phyloP scores from a whole-genome alignment of 2,113 vertebrate genomes.

The Chelonoidis abingdonii region DNA sequence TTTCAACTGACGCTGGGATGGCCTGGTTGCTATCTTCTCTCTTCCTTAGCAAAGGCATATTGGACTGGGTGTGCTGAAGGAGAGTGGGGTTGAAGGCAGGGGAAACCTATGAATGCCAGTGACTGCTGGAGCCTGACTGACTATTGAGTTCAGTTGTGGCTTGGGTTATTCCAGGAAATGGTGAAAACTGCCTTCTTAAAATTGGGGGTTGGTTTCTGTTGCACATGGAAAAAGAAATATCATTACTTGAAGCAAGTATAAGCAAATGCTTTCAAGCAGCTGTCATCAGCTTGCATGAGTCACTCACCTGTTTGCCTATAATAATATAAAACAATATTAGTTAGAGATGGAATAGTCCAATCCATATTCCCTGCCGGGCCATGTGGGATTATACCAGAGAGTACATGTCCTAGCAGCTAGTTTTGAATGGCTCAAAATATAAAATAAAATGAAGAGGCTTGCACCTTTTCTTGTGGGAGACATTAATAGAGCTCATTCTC shows the following conservation, averaged over 20 bases:
- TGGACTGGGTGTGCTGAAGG: neutral
- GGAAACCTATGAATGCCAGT: neutral
- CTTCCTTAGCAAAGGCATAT: neutral
- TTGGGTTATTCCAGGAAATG: neutral
- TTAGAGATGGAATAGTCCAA: slow-evolving; percentile 33
- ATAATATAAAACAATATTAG: neutral
- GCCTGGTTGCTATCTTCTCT: neutral
- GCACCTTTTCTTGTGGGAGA: slow-evolving; percentile 70
- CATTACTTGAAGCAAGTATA: neutral
- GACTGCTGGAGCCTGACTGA: neutral
- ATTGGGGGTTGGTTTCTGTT: neutral
- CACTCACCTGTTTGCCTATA: accelerated
- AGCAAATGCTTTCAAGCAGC: neutral
- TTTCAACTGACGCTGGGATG: neutral
- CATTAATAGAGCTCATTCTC: slow-evolving; percentile 66
- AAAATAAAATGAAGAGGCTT: slow-evolving; percentile 16
- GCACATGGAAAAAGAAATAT: neutral
- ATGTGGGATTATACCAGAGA: slow-evolving; percentile 51
- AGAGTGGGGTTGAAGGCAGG: neutral
- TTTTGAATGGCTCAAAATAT: slow-evolving; percentile 65
- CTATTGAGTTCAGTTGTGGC: neutral
- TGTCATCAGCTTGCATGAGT: neutral
- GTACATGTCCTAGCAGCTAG: neutral
- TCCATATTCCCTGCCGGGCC: neutral
- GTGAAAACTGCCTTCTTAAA: neutral